phyloP scores from a whole-genome alignment of 2,113 vertebrate genomes.

The Phodopus roborovskii region DNA sequence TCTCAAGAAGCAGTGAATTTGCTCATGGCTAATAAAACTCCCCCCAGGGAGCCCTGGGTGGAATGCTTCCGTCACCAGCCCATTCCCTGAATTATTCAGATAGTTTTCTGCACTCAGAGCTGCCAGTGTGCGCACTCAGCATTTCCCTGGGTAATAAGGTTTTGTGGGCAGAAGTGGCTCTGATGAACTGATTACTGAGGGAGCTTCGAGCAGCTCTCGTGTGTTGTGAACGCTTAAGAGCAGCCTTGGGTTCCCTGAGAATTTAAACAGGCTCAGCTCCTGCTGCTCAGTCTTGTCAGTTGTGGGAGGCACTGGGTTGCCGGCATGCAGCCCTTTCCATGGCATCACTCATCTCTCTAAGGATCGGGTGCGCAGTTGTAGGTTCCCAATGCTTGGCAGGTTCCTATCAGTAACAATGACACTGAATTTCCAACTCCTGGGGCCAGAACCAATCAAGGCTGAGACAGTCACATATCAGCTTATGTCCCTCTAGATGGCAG shows the following conservation, averaged over 20 bases:
- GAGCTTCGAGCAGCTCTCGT: accelerated
- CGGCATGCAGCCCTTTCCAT: neutral
- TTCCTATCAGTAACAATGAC: neutral
- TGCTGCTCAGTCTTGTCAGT: neutral
- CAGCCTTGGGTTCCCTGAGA: constrained; percentile 19
- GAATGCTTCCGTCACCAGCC: constrained; percentile 72
- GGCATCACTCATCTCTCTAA: neutral
- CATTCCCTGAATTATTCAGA: constrained; percentile 79
- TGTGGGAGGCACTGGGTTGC: constrained; percentile 15
- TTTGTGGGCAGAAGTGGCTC: constrained; percentile 69
- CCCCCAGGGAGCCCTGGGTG: neutral
- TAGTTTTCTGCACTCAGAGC: constrained; percentile 66
- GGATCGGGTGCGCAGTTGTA: neutral
- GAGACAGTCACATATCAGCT: neutral
- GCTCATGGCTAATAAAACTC: constrained; percentile 72
- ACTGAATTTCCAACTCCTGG: neutral
- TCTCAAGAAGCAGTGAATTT: constrained; percentile 73
- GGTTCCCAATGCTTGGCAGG: neutral
- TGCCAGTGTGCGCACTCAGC: constrained; percentile 64
- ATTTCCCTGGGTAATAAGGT: constrained; percentile 65
- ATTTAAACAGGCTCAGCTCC: constrained; percentile 37
- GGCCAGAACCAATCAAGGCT: neutral
- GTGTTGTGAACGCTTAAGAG: neutral
- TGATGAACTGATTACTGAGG: constrained; percentile 61
- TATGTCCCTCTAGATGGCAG: neutral